Base-by-base conservation (phyloP, 2,113 vertebrate species). In the Pardalotus punctatus region DNA sequence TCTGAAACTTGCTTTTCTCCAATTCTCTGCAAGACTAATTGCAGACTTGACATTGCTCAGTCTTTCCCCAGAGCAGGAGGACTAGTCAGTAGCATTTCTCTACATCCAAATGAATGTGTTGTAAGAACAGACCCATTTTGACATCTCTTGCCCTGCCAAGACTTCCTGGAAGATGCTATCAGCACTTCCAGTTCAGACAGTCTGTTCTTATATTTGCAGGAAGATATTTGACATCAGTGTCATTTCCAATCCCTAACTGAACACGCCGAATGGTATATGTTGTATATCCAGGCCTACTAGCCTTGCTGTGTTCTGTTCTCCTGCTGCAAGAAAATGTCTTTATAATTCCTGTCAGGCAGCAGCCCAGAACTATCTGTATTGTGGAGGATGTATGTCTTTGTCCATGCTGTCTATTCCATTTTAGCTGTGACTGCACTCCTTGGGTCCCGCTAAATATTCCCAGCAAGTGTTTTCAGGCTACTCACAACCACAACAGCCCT, bases 141-240 rank as follows among this genome's bases (percentile, higher is more conserved):
- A 29, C 12, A 42, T 28, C 4, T 71, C 14, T 71, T 45, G 9
- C 36, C 12, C 21, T 61, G 6, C 3, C 7, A 43, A 71, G 11
- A 1, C 4, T 79, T 70, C 11, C 4, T 81, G 33, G n/a, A 79
- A 70, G 24, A 13, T 48, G 7, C 5, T 12, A 12, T 27, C 9
- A 16, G 14, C 28, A 57, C 36, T 11, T 33, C 11, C 6, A 14
- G n/a, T 28, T 71, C 6, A 38, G 51, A 25, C 8, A 65, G 6
- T 15, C 24, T 73, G 8, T 35, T 81, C 25, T 38, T 47, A 0
- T 4, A 35, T 5, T 4, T 57, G 11, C 36, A 22, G 21, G 42
- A 65, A 25, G 8, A 45, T 0, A 0, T 36, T 43, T 58, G 28
- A 22, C 19, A 78, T 12, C 6, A 38, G 19, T 5, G 25, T 6